phyloP scores from a whole-genome alignment of 2,888 invertebrate species.

The Galeruca laticollis region DNA sequence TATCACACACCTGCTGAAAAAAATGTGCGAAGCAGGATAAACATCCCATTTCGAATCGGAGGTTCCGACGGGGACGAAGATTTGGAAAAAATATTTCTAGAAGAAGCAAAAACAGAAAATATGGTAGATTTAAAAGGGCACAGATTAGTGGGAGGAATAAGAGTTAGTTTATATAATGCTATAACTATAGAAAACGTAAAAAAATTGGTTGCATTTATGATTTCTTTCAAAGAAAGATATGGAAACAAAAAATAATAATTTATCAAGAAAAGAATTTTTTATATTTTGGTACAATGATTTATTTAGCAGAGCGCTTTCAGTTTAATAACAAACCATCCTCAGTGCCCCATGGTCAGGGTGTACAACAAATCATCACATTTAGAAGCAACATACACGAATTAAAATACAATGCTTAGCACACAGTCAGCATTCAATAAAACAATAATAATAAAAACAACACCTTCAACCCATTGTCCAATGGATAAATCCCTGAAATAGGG shows the following conservation, averaged over 20 bases:
- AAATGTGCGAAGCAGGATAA: conserved; percentile 87
- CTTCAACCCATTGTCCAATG: too few relatives aligned
- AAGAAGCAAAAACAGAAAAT: conserved; percentile 80
- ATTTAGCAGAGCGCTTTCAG: too few relatives aligned
- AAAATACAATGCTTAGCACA: too few relatives aligned
- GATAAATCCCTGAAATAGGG: too few relatives aligned
- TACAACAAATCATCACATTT: too few relatives aligned
- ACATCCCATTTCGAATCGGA: conserved; percentile 89
- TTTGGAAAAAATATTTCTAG: conserved; percentile 88
- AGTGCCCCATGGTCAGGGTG: too few relatives aligned
- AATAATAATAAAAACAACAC: too few relatives aligned
- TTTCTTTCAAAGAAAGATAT: conserved; percentile 21
- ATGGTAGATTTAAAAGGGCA: conserved; percentile 96
- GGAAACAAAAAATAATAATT: background rate
- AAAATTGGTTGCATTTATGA: conserved; percentile 75
- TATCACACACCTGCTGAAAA: conserved; percentile 82
- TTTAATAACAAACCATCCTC: background rate
- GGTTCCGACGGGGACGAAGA: conserved; percentile 77
- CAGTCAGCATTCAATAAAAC: too few relatives aligned
- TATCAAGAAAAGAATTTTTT: too few relatives aligned
- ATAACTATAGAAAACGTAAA: conserved; percentile 85
- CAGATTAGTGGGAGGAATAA: conserved; percentile 93
- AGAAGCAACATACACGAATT: too few relatives aligned
- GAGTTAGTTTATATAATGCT: conserved; percentile 96
- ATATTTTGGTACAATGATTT: too few relatives aligned